These are phyloP conservation scores for Periplaneta americana DNA, from an alignment of 1,140 invertebrate genomes.

Conservation along the genomic window DNA sequence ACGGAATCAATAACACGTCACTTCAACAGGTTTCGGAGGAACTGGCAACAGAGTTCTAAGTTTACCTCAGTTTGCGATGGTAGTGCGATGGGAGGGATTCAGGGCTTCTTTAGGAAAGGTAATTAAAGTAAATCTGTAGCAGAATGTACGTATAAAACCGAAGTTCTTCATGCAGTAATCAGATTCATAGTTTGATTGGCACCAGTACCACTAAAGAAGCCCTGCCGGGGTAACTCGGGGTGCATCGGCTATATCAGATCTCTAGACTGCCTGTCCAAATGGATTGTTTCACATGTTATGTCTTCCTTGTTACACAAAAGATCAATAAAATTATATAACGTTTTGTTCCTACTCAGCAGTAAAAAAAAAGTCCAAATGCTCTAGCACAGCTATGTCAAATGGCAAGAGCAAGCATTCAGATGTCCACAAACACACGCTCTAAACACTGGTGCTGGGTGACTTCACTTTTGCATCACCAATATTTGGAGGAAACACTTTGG, in stretches of 20 bases:
- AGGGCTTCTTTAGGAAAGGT: neutral
- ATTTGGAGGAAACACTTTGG: conserved; percentile 5
- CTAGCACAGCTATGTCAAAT: neutral
- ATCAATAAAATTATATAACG: neutral
- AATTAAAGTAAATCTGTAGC: neutral
- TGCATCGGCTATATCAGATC: neutral
- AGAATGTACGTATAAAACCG: no score
- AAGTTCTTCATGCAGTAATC: neutral
- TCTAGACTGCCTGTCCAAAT: neutral
- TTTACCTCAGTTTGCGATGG: no score
- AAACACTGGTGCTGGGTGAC: conserved; percentile 8
- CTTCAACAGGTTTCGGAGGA: neutral
- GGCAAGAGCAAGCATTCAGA: neutral
- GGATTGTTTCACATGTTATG: neutral
- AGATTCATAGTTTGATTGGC: neutral
- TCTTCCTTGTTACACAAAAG: neutral
- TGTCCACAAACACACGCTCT: neutral
- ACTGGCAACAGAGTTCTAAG: neutral
- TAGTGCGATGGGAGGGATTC: neutral
- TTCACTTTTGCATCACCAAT: conserved; percentile 6
- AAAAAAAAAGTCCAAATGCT: neutral
- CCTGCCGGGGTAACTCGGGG: neutral
- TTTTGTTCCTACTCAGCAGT: neutral
- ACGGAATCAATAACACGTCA: neutral
- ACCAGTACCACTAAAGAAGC: neutral